Evolutionary conservation across 2,888 invertebrate species (phyloP).

Genomic region (Eretmocerus hayati): DNA sequence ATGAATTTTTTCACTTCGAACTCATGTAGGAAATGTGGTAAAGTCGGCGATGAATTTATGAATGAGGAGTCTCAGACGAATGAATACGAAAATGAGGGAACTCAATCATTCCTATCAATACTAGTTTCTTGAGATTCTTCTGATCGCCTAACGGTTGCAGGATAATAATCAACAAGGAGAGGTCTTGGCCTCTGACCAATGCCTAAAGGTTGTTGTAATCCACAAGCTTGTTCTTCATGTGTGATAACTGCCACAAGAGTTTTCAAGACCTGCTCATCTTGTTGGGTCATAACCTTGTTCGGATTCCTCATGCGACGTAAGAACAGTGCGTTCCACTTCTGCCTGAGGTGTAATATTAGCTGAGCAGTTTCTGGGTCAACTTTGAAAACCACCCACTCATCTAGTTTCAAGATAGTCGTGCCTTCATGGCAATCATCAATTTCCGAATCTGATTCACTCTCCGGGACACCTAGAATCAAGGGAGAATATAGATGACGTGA

Average conservation of each 20-base stretch:
- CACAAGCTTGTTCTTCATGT: slow-evolving; percentile 64
- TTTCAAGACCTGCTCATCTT: slow-evolving; percentile 63
- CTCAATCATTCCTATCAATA: not conserved
- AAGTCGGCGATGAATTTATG: too few species aligned
- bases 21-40: too few species aligned
- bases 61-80: too few species aligned
- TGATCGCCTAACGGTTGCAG: slow-evolving; percentile 37
- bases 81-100: not conserved
- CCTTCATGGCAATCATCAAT: slow-evolving; percentile 49
- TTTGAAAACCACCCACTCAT: slow-evolving; percentile 70
- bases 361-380: slow-evolving; percentile 62
- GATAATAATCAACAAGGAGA: slow-evolving; percentile 54
- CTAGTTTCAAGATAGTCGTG: slow-evolving; percentile 55
- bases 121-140: slow-evolving; percentile 28
- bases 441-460: slow-evolving; percentile 50
- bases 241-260: slow-evolving; percentile 62
- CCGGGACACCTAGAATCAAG: slow-evolving; percentile 40
- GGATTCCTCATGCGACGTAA: slow-evolving; percentile 58
- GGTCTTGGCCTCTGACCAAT: slow-evolving; percentile 72
- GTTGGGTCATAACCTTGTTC: slow-evolving; percentile 51
- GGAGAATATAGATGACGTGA: too few species aligned
- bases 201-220: slow-evolving; percentile 64
- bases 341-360: slow-evolving; percentile 60
- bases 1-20: too few species aligned
- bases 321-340: slow-evolving; percentile 66